phyloP scores from a whole-genome alignment of 2,888 invertebrate species.

The Latrodectus hesperus region DNA sequence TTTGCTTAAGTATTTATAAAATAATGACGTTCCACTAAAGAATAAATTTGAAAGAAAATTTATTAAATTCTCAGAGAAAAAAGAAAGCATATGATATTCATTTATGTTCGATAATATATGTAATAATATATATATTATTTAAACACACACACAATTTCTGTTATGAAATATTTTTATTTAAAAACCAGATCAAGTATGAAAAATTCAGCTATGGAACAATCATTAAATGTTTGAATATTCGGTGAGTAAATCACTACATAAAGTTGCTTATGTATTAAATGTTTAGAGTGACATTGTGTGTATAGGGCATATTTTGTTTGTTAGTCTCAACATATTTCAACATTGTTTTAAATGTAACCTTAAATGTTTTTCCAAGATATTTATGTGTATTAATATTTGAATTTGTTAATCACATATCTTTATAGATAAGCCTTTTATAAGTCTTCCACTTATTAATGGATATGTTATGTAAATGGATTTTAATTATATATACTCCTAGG shows the following conservation, averaged over 20 bases:
- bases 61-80: too few relatives aligned
- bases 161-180: too few relatives aligned
- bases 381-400: conserved; percentile 11
- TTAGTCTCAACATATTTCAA: background rate
- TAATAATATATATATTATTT: too few relatives aligned
- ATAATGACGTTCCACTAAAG: too few relatives aligned
- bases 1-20: too few relatives aligned
- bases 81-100: too few relatives aligned
- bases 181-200: too few relatives aligned
- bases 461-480: conserved; percentile 1
- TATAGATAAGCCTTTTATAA: conserved; percentile 43
- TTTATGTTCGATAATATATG: too few relatives aligned
- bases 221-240: background rate
- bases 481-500: background rate
- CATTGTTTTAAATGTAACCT: background rate
- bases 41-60: too few relatives aligned
- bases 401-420: conserved; percentile 42
- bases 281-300: background rate
- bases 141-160: too few relatives aligned
- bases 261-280: background rate
- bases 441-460: conserved; percentile 34
- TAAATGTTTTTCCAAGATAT: background rate
- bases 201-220: too few relatives aligned
- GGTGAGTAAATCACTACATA: background rate
- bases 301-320: background rate